Percentiles rank a stretch among this genome's conserved stretches.
Conservation (phyloP, 2,113 vertebrate species). For the Xiphophorus couchianus region DNA sequence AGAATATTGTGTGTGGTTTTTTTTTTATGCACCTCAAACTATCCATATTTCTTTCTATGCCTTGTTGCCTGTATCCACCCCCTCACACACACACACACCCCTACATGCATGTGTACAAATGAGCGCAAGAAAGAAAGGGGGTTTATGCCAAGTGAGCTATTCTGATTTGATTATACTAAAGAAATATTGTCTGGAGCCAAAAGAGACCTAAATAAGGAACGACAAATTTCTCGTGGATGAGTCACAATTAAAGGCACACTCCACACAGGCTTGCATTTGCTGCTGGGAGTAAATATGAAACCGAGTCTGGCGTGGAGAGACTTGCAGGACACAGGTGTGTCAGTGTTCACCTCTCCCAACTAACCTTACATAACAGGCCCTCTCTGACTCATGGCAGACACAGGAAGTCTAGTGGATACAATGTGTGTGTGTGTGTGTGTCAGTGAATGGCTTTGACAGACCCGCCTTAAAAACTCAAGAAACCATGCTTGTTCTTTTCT, state of each 20-base stretch:
- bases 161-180: conserved; percentile 31
- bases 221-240: conserved; percentile 14
- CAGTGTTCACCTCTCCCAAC: conserved; percentile 4
- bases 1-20: conserved; percentile 12
- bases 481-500: conserved; percentile 34
- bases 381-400: conserved; percentile 55
- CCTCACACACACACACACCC: conserved; percentile 13
- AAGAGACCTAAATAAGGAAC: conserved; percentile 11
- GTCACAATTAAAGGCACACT: conserved; percentile 16
- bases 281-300: neutral
- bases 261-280: neutral
- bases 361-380: conserved; percentile 39
- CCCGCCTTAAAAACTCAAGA: conserved; percentile 27
- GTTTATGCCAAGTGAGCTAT: conserved; percentile 40
- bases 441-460: conserved; percentile 14
- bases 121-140: conserved; percentile 8
- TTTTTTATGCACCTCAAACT: conserved; percentile 13
- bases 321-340: conserved; percentile 51
- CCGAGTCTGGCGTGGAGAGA: conserved; percentile 18
- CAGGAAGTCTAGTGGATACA: conserved; percentile 47
- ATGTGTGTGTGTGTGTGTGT: conserved; percentile 9
- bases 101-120: conserved; percentile 8
- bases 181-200: conserved; percentile 10
- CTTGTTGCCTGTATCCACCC: conserved; percentile 21
- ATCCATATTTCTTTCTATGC: conserved; percentile 24